Evolutionary conservation across 1,140 invertebrate genomes (phyloP), one percentile per base, ranked within the genome.

Genomic region (Formica exsecta): DNA sequence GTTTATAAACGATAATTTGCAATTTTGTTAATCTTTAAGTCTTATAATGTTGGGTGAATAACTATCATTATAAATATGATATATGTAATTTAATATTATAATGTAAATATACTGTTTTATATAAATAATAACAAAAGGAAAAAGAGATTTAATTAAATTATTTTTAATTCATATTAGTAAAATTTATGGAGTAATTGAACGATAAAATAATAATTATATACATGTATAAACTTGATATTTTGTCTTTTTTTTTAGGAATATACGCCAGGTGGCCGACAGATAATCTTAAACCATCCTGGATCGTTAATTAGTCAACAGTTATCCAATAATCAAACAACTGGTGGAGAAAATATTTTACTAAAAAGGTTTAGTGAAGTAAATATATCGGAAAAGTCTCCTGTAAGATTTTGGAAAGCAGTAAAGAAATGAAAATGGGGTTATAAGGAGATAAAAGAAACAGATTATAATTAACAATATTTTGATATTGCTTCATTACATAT

Each of bases 191-290:
- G 16, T 66, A 0, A 79, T 65, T 36, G 3, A 41, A 3, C 2
- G 0, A 77, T 79, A 22, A 66, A 51, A 64, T 11, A 65, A 77
- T 32, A 48, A n/a, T n/a, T 51, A n/a, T 5, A 19, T 76, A 38
- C 9, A 19, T 79, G n/a, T 8, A 44, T 44, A 44, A 13, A 44
- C 41, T 44, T 44, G 32, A 32, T 3, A 44, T 44, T 41, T 44
- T 11, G 0, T 44, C 9, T 41, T 51, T 65, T 36, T 19, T 70
- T 71, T 19, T 38, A 98, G 97, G 98, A 98, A 95, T 98, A 98
- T 96, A 96, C 98, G 96, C 98, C 98, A 92, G 97, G 97, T 96
- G 98, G 98, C 92, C 96, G 98, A 94, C 97, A 97, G 93, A 97
- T 97, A 94, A 95, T 98, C 92, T 94, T 96, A 70, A 96, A 96